phyloP scores from a whole-genome alignment of 2,888 invertebrate genomes.

The Lymantria dispar region DNA sequence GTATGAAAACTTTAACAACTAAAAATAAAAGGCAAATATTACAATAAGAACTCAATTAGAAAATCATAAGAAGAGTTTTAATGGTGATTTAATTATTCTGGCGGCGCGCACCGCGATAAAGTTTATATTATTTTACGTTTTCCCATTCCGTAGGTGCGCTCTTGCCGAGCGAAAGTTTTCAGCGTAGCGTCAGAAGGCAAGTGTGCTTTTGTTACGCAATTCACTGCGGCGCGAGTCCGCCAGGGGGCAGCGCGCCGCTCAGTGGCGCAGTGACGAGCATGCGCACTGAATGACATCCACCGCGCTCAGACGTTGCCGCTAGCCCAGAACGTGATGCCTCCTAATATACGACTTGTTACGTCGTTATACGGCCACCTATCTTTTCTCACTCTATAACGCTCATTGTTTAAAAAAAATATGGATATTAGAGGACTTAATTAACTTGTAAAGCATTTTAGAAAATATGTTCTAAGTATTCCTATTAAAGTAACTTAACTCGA shows the following conservation, averaged over 20 bases:
- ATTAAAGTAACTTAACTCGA: no score
- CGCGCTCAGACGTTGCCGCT: slow-evolving; percentile 11
- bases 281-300: slow-evolving; percentile 54
- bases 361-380: no score
- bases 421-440: no score
- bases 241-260: slow-evolving; percentile 75
- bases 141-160: slow-evolving; percentile 64
- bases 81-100: slow-evolving; percentile 31
- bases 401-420: no score
- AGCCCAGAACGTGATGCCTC: slow-evolving; percentile 16
- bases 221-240: slow-evolving; percentile 75
- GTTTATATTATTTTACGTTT: slow-evolving; percentile 68
- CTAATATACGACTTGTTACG: no score
- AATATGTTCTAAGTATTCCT: no score
- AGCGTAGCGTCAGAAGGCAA: slow-evolving; percentile 69
- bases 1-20: slow-evolving; percentile 54
- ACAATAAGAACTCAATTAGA: slow-evolving; percentile 22
- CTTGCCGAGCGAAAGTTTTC: slow-evolving; percentile 73
- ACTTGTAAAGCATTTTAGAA: no score
- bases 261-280: slow-evolving; percentile 81
- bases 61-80: slow-evolving; percentile 24
- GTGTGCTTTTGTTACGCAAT: slow-evolving; percentile 80
- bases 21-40: slow-evolving; percentile 52
- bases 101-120: slow-evolving; percentile 66
- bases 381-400: no score